Conservation (phyloP, 2,113 vertebrate genomes). For the Stercorarius parasiticus region DNA sequence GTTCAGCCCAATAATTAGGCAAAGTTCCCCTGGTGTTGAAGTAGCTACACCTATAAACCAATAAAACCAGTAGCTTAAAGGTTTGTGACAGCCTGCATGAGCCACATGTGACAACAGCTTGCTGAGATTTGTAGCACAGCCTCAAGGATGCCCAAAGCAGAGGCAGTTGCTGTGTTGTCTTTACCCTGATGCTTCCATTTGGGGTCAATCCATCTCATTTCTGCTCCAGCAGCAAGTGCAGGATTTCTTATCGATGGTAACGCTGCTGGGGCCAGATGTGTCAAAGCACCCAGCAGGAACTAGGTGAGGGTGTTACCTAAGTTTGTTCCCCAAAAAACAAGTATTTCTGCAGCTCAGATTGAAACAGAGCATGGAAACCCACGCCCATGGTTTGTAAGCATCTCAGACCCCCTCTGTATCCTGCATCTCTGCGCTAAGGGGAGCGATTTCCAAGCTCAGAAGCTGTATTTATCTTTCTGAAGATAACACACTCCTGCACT, state of each 20-base stretch:
- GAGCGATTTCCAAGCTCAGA: not conserved
- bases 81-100: not conserved
- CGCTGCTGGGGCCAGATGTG: rapidly evolving
- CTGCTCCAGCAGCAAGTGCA: not conserved
- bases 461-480: not conserved
- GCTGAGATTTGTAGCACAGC: not conserved
- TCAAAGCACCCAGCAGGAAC: not conserved
- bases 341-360: not conserved
- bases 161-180: rapidly evolving
- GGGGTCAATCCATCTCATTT: not conserved
- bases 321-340: not conserved
- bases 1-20: not conserved
- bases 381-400: rapidly evolving
- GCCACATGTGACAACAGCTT: not conserved
- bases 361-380: not conserved
- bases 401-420: not conserved
- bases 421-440: not conserved
- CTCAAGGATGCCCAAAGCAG: not conserved
- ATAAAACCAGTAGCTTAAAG: not conserved
- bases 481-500: not conserved
- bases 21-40: not conserved
- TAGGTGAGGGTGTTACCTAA: rapidly evolving
- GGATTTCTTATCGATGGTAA: not conserved
- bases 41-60: not conserved
- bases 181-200: not conserved